phyloP scores from a whole-genome alignment of 2,113 vertebrate genomes.

The Corynorhinus townsendii region DNA sequence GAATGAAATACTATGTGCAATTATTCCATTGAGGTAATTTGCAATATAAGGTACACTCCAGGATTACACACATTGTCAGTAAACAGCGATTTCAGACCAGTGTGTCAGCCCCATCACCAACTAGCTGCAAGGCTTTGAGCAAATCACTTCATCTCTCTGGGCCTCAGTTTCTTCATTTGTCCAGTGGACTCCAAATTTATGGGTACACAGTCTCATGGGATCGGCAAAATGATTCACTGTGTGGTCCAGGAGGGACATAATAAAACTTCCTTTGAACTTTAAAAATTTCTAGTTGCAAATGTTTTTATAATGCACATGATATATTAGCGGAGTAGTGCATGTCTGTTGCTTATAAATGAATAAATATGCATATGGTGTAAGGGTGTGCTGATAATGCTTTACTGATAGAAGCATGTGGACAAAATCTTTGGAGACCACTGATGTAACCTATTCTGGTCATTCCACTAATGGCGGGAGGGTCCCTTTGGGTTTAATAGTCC shows the following conservation, averaged over 20 bases:
- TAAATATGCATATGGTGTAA: background rate
- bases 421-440: background rate
- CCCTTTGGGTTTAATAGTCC: background rate
- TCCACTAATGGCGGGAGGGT: background rate
- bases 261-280: background rate
- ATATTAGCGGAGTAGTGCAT: background rate
- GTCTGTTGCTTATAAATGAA: background rate
- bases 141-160: background rate
- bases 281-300: background rate
- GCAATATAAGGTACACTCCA: rapidly evolving
- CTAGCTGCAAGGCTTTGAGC: background rate
- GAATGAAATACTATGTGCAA: background rate
- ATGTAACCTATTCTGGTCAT: background rate
- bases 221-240: background rate
- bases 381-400: background rate
- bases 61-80: background rate
- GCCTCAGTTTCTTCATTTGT: background rate
- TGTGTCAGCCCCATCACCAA: background rate
- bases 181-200: background rate
- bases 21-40: constrained; percentile 52
- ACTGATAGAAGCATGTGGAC: background rate
- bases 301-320: background rate
- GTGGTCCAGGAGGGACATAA: background rate
- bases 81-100: background rate
- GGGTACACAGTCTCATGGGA: background rate